Percentiles rank a stretch among this genome's conserved stretches.
Evolutionary conservation across 2,113 vertebrate species (phyloP).

Genomic region (Crotalus helleri): DNA sequence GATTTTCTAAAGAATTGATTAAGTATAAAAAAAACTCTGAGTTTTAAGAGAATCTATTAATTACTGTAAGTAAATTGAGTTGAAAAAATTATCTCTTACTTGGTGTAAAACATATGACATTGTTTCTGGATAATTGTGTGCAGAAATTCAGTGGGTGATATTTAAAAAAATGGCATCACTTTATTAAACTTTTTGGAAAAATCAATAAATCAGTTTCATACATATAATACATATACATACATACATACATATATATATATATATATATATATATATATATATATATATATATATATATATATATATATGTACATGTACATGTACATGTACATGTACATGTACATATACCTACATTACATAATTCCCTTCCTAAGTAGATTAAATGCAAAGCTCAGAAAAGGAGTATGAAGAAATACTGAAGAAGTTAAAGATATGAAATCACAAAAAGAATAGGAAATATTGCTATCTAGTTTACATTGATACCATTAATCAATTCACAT

Average conservation of each 20-base stretch:
- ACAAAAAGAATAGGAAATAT: not conserved
- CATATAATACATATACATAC: not conserved
- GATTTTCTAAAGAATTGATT: conserved; percentile 42
- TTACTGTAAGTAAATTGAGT: conserved; percentile 46
- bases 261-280: no score
- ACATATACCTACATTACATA: not conserved
- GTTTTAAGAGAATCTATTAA: conserved; percentile 35
- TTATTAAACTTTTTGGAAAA: conserved; percentile 4
- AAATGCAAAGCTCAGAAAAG: not conserved
- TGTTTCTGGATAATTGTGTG: conserved; percentile 24
- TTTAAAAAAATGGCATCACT: conserved; percentile 37
- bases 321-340: no score
- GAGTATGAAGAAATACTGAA: not conserved
- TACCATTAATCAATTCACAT: not conserved
- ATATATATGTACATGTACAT: no score
- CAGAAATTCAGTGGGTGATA: conserved; percentile 29
- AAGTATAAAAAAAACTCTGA: conserved; percentile 36
- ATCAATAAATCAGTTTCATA: conserved; percentile 26
- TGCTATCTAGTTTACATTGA: not conserved
- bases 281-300: no score
- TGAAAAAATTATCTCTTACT: conserved; percentile 34
- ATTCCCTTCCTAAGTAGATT: not conserved
- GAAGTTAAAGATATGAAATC: not conserved
- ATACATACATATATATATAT: not conserved
- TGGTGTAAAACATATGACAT: conserved; percentile 25